These are phyloP conservation scores for Hirtodrosophila confusa DNA, from an alignment of 2,888 invertebrate species.

Conservation along the genomic window DNA sequence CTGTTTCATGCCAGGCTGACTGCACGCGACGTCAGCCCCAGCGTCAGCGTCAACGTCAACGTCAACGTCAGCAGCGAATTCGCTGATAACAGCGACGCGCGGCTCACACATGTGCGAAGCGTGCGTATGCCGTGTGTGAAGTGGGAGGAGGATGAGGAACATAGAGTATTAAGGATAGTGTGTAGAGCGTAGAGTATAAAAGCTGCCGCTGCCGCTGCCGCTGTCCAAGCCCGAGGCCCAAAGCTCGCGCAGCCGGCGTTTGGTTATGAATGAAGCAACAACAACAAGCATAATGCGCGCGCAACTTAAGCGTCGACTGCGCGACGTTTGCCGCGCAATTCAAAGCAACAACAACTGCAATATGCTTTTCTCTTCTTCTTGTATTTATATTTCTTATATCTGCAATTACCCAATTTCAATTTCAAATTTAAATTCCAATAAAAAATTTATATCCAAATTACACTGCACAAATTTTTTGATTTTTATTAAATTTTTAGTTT, in stretches of 20 bases:
- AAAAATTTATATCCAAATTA: neutral
- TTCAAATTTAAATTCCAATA: neutral
- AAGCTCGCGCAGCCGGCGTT: constrained; percentile 49
- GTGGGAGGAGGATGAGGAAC: neutral
- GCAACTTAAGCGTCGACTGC: constrained; percentile 50
- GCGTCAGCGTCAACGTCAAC: constrained; percentile 16
- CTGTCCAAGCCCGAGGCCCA: constrained; percentile 40
- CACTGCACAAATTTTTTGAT: constrained; percentile 13
- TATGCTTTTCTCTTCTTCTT: neutral
- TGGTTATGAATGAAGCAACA: constrained; percentile 19
- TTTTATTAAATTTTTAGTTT: neutral
- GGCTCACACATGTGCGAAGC: constrained; percentile 40
- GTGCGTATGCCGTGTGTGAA: constrained; percentile 10
- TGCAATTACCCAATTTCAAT: constrained; percentile 21
- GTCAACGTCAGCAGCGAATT: constrained; percentile 25
- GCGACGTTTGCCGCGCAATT: constrained; percentile 50
- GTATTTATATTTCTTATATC: neutral
- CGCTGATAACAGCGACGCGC: constrained; percentile 44
- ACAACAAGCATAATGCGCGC: constrained; percentile 49
- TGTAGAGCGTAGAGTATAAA: no score
- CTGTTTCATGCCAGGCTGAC: constrained; percentile 48
- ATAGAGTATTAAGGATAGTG: neutral
- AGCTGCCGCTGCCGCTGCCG: constrained; percentile 1
- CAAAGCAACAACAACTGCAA: constrained; percentile 19
- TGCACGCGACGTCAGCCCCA: constrained; percentile 32